These are phyloP conservation scores for Stomatorhinus ivindoensis DNA, from an alignment of 2,113 vertebrate genomes.

Conservation along the genomic window DNA sequence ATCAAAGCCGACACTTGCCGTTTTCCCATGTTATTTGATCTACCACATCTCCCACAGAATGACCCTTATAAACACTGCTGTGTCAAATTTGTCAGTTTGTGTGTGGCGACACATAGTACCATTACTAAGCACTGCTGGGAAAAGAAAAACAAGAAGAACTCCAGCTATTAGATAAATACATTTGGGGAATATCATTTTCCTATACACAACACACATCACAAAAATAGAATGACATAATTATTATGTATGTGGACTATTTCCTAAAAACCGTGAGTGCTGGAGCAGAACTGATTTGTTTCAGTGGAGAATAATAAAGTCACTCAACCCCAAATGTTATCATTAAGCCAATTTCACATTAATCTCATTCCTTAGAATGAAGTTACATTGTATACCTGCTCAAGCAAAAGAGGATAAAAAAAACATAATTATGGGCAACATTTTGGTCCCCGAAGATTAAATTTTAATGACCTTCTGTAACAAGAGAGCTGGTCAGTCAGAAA, in stretches of 20 bases:
- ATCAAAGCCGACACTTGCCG: not conserved
- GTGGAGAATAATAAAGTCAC: conserved; percentile 27
- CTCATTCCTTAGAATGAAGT: conserved; percentile 20
- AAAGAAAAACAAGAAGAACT: not conserved
- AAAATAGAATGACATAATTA: conserved; percentile 1
- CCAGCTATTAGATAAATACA: not conserved
- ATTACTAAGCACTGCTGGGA: not conserved
- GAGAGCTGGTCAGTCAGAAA: conserved; percentile 23
- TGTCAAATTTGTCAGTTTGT: not conserved
- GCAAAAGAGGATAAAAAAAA: conserved; percentile 25
- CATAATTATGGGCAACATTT: conserved; percentile 36
- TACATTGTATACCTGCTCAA: conserved; percentile 20
- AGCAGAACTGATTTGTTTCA: conserved; percentile 34
- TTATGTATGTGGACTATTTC: not conserved
- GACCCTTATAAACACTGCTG: not conserved
- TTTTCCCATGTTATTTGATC: not conserved
- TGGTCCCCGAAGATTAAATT: conserved; percentile 33
- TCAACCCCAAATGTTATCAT: conserved; percentile 35
- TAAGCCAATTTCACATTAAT: conserved; percentile 30
- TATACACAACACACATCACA: not conserved
- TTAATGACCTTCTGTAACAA: conserved; percentile 35
- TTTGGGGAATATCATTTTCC: not conserved
- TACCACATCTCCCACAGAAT: not conserved
- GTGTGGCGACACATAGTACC: not conserved
- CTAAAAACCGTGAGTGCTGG: conserved; percentile 1